Evolutionary conservation across 1,140 invertebrate genomes (phyloP).

Genomic region (Drusus annulatus): DNA sequence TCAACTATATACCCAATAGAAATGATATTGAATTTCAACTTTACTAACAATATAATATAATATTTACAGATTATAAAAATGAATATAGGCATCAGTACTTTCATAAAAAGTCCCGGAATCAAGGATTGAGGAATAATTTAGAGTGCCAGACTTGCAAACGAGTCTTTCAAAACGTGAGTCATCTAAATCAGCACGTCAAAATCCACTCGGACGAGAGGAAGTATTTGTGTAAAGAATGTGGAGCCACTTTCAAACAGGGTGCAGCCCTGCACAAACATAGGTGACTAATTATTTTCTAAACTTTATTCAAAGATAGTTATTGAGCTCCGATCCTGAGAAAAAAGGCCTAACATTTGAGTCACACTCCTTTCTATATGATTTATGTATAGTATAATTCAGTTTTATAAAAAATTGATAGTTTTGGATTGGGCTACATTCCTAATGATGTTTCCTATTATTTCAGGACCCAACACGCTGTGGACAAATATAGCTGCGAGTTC

Average conservation of each 20-base stretch:
- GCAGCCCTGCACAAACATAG: slow-evolving; percentile 44
- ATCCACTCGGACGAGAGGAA: slow-evolving; percentile 41
- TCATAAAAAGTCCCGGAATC: background rate
- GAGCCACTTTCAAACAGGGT: slow-evolving; percentile 26
- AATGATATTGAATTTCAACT: too few relatives aligned
- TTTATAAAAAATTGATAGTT: too few relatives aligned
- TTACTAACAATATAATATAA: background rate
- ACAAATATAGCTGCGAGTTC: slow-evolving; percentile 29
- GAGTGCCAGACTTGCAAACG: slow-evolving; percentile 4
- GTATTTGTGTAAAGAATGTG: slow-evolving; percentile 30
- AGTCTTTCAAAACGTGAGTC: background rate
- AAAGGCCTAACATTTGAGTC: too few relatives aligned
- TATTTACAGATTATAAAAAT: slow-evolving; percentile 23
- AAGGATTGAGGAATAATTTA: slow-evolving; percentile 1
- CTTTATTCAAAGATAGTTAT: too few relatives aligned
- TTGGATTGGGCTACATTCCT: too few relatives aligned
- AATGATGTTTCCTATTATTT: background rate
- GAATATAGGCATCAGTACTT: slow-evolving; percentile 6
- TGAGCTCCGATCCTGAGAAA: too few relatives aligned
- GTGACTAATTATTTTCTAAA: background rate
- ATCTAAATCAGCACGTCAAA: slow-evolving; percentile 2
- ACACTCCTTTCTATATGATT: too few relatives aligned
- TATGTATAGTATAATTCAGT: too few relatives aligned
- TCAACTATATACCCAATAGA: too few relatives aligned
- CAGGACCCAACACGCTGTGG: slow-evolving; percentile 13